A percentile compares a stretch with the other conserved stretches of the same genome.
Conservation (phyloP, 2,888 invertebrate genomes). For the Spialia ferax region DNA sequence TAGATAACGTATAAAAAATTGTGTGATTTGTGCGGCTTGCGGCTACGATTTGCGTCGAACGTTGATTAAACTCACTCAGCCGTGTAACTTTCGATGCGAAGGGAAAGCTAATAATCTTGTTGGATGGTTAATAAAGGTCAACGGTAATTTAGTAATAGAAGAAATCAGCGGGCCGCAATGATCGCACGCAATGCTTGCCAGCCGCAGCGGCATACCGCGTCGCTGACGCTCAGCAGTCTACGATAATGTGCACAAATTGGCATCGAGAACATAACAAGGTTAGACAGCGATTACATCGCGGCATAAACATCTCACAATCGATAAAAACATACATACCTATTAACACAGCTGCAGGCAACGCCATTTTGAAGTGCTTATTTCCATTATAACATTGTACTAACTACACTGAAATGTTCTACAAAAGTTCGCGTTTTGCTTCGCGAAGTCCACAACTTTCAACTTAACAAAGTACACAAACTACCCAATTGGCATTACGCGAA, state of each 20-base stretch:
- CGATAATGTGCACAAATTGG: slow-evolving; percentile 35
- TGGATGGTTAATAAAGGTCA: not conserved
- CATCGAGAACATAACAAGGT: slow-evolving; percentile 38
- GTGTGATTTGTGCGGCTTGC: slow-evolving; percentile 2
- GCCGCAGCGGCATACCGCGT: slow-evolving; percentile 18
- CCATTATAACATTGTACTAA: slow-evolving; percentile 87
- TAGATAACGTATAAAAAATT: no score
- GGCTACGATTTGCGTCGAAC: slow-evolving; percentile 8
- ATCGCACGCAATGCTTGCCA: not conserved
- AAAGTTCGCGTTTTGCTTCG: slow-evolving; percentile 87
- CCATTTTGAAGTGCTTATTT: slow-evolving; percentile 87
- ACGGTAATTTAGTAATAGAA: not conserved
- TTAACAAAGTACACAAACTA: slow-evolving; percentile 75
- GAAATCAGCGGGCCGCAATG: not conserved
- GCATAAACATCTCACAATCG: slow-evolving; percentile 55
- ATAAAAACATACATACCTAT: slow-evolving; percentile 67
- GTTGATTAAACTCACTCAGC: not conserved
- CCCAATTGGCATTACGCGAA: slow-evolving; percentile 81
- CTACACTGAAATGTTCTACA: slow-evolving; percentile 87
- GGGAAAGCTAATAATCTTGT: not conserved
- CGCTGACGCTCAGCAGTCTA: slow-evolving; percentile 22
- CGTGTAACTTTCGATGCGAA: not conserved
- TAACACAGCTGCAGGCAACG: slow-evolving; percentile 80
- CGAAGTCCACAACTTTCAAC: slow-evolving; percentile 84
- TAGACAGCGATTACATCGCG: slow-evolving; percentile 33